Conservation (phyloP, 2,888 invertebrate genomes). For the Diarsia brunnea region DNA sequence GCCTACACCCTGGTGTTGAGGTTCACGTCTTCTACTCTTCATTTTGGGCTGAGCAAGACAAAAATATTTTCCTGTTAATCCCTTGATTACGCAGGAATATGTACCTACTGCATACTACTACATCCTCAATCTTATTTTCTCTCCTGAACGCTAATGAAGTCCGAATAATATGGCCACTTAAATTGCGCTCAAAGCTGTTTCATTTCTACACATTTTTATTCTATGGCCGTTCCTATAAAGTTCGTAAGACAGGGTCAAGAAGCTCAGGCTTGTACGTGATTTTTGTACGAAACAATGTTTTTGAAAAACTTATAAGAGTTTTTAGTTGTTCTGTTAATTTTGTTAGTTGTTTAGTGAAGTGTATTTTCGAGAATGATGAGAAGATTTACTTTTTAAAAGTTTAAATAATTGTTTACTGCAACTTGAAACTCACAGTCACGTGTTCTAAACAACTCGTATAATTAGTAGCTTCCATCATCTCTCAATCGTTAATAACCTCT, state of each 20-base stretch:
- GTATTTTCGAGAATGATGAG: background rate
- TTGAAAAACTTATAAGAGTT: constrained; percentile 37
- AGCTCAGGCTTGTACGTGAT: constrained; percentile 66
- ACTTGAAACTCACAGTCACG: no score
- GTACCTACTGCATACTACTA: background rate
- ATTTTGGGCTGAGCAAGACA: no score
- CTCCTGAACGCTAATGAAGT: background rate
- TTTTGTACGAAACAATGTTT: constrained; percentile 57
- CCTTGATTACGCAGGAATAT: background rate
- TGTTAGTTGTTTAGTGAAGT: constrained; percentile 11
- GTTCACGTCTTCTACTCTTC: no score
- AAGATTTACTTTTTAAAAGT: no score
- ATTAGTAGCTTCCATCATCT: no score
- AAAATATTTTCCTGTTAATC: no score
- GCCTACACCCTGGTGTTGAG: no score
- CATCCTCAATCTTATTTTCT: background rate
- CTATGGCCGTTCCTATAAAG: constrained; percentile 29
- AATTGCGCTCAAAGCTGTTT: background rate
- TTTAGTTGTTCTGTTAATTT: constrained; percentile 49
- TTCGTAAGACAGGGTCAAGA: constrained; percentile 57
- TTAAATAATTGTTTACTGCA: no score
- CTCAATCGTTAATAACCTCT: no score
- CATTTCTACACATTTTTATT: constrained; percentile 11
- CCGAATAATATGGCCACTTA: background rate
- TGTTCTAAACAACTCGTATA: no score